Conservation (phyloP, 2,113 vertebrate genomes). For the Melanotaenia duboulayi region DNA sequence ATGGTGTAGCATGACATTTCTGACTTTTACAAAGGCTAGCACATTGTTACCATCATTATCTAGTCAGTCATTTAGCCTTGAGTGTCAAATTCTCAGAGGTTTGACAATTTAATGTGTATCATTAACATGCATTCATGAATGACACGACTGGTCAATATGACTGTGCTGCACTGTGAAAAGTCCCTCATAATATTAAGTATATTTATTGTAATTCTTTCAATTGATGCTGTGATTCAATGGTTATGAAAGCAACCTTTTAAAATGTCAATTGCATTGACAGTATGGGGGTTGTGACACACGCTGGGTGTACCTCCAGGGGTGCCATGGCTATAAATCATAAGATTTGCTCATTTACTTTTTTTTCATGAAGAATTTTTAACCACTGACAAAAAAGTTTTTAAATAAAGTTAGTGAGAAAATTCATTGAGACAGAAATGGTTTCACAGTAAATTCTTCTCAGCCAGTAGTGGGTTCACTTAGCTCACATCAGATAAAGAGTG, state of each 20-base stretch:
- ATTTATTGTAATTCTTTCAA: neutral
- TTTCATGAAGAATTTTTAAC: neutral
- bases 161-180: neutral
- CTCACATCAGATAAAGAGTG: neutral
- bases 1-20: neutral
- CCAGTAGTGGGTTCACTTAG: neutral
- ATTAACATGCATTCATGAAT: slow-evolving; percentile 8
- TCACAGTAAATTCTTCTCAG: neutral
- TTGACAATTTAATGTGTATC: slow-evolving; percentile 21
- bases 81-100: neutral
- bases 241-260: slow-evolving; percentile 1
- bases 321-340: neutral
- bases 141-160: neutral
- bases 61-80: neutral
- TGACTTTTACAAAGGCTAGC: neutral
- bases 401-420: neutral
- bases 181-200: neutral
- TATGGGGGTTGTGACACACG: neutral
- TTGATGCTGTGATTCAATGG: neutral
- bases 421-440: neutral
- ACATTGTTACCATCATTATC: slow-evolving; percentile 8
- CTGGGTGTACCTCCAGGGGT: neutral
- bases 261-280: neutral
- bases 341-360: neutral
- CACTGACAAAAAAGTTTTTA: neutral